Percentiles rank a stretch among this genome's conserved stretches.
Evolutionary conservation across 2,113 vertebrate genomes (phyloP).

Genomic region (Pedionomus torquatus): DNA sequence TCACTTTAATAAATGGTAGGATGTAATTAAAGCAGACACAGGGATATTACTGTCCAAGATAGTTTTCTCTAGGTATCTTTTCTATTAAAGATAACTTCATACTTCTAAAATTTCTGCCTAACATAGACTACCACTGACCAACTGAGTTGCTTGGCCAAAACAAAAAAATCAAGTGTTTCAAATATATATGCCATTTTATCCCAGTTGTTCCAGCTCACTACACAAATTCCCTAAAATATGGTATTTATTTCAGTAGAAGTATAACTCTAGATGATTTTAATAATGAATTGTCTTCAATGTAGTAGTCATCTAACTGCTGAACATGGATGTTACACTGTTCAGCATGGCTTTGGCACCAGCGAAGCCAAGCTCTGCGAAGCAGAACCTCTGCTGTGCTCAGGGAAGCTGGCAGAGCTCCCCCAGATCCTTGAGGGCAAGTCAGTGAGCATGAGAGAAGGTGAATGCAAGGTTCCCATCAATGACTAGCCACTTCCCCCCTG

Average conservation of each 20-base stretch:
- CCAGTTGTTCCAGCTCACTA: not conserved
- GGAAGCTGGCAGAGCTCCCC: not conserved
- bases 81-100: not conserved
- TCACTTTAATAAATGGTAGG: not conserved
- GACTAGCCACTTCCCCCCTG: not conserved
- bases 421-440: not conserved
- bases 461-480: not conserved
- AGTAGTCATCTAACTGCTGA: not conserved
- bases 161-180: not conserved
- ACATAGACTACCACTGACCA: not conserved
- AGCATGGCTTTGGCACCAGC: not conserved
- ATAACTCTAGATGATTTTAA: not conserved
- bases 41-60: not conserved
- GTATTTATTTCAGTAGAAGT: not conserved
- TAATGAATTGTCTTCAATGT: not conserved
- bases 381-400: not conserved
- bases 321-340: not conserved
- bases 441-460: rapidly evolving
- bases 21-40: not conserved
- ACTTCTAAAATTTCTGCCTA: not conserved
- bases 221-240: not conserved
- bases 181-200: not conserved
- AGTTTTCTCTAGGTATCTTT: not conserved
- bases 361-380: not conserved
- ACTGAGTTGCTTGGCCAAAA: not conserved